Percentiles rank a stretch among this genome's conserved stretches.
Conservation (phyloP, 2,797 vertebrate species). For the Mallotus villosus region DNA sequence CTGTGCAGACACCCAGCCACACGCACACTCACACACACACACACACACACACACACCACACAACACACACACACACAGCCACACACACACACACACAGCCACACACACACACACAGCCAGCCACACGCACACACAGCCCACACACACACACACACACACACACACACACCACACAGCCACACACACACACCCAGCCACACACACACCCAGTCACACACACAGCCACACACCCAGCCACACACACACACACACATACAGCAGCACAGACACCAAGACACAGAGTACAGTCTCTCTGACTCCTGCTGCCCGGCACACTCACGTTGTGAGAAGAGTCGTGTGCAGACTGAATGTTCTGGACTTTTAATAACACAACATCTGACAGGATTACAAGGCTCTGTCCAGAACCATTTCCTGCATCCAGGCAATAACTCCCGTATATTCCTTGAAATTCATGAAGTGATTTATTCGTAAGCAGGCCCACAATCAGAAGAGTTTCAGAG, state of each 20-base stretch:
- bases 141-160: too few species aligned
- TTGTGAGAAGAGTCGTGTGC: conserved; percentile 41
- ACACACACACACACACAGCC: too few species aligned
- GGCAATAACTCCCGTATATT: conserved; percentile 71
- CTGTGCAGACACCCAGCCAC: conserved; percentile 24
- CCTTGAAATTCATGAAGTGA: conserved; percentile 46
- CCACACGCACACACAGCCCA: too few species aligned
- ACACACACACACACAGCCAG: too few species aligned
- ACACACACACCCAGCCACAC: too few species aligned
- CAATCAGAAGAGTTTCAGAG: conserved; percentile 58
- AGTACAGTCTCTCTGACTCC: conserved; percentile 22
- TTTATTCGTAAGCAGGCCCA: conserved; percentile 46
- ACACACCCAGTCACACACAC: too few species aligned
- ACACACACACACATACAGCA: conserved; percentile 17
- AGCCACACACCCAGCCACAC: too few species aligned
- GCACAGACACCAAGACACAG: conserved; percentile 3
- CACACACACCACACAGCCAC: too few species aligned
- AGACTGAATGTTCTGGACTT: conserved; percentile 49
- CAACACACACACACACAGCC: too few species aligned
- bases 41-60: too few species aligned
- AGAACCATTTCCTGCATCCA: conserved; percentile 68
- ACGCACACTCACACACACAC: too few species aligned
- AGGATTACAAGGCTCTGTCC: conserved; percentile 68
- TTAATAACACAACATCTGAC: conserved; percentile 76
- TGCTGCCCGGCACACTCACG: conserved; percentile 6